Conservation (phyloP, 2,113 vertebrate species). For the Varanus komodoensis region DNA sequence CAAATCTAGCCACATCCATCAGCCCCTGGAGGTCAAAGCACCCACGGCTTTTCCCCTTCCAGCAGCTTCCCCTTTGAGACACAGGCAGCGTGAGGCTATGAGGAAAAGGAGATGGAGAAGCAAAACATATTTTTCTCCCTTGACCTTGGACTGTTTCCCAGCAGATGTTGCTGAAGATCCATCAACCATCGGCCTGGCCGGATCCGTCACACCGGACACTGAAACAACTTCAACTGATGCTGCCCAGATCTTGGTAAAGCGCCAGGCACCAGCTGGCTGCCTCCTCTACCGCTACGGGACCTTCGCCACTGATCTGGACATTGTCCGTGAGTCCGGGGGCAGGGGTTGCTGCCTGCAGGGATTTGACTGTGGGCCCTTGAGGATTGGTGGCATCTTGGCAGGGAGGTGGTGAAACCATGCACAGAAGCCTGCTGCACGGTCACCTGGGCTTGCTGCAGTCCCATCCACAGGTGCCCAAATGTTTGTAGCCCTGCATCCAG, state of each 20-base stretch:
- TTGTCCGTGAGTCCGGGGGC: conserved; percentile 84
- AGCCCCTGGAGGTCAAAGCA: background rate
- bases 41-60: background rate
- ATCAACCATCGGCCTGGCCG: background rate
- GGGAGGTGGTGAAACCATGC: background rate
- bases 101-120: background rate
- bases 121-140: background rate
- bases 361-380: background rate
- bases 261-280: conserved; percentile 85
- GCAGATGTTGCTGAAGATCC: background rate
- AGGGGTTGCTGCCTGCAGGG: background rate
- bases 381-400: background rate
- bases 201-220: background rate
- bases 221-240: conserved; percentile 59
- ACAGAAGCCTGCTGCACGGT: background rate
- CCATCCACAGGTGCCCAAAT: background rate
- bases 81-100: background rate
- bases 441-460: background rate
- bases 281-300: conserved; percentile 91
- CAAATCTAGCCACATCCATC: background rate
- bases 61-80: background rate
- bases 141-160: background rate
- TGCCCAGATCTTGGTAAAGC: conserved; percentile 83
- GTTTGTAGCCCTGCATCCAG: background rate
- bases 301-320: conserved; percentile 82